Percentiles rank a stretch among this genome's conserved stretches.
Conservation (phyloP, 1,140 invertebrate species). For the Listronotus bonariensis region DNA sequence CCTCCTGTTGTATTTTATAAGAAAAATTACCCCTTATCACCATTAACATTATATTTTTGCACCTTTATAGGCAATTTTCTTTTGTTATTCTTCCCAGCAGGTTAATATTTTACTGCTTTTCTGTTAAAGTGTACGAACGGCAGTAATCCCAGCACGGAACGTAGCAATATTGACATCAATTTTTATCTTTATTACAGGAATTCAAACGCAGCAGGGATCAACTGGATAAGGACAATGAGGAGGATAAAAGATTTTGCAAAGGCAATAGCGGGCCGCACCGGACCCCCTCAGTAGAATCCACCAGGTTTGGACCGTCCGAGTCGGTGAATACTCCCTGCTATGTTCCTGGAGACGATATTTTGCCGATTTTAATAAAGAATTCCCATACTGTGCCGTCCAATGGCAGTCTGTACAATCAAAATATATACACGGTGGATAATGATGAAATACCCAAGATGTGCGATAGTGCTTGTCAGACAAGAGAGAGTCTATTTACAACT, state of each 20-base stretch:
- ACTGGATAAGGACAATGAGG: slow-evolving; percentile 72
- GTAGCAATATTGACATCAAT: not conserved
- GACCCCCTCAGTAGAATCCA: slow-evolving; percentile 48
- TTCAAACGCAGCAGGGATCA: slow-evolving; percentile 66
- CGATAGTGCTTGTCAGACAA: slow-evolving; percentile 78
- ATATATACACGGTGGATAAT: slow-evolving; percentile 51
- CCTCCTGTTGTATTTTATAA: too few species aligned
- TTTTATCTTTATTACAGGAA: slow-evolving; percentile 62
- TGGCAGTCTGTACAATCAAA: slow-evolving; percentile 49
- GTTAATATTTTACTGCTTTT: too few species aligned
- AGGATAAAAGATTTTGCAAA: slow-evolving; percentile 58
- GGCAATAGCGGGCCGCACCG: slow-evolving; percentile 45
- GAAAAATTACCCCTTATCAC: too few species aligned
- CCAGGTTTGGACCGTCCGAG: slow-evolving; percentile 46
- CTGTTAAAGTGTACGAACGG: not conserved
- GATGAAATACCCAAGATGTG: slow-evolving; percentile 68
- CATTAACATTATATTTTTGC: too few species aligned
- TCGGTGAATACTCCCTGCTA: slow-evolving; percentile 55
- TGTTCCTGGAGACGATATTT: slow-evolving; percentile 58
- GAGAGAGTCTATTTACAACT: slow-evolving; percentile 72
- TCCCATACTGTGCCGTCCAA: slow-evolving; percentile 47
- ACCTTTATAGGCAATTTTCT: too few species aligned
- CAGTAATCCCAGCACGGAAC: not conserved
- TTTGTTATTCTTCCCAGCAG: too few species aligned
- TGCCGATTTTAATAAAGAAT: slow-evolving; percentile 56